Percentiles rank a stretch among this genome's conserved stretches.
Conservation (phyloP, 2,797 vertebrate species). For the Propithecus perrieri region DNA sequence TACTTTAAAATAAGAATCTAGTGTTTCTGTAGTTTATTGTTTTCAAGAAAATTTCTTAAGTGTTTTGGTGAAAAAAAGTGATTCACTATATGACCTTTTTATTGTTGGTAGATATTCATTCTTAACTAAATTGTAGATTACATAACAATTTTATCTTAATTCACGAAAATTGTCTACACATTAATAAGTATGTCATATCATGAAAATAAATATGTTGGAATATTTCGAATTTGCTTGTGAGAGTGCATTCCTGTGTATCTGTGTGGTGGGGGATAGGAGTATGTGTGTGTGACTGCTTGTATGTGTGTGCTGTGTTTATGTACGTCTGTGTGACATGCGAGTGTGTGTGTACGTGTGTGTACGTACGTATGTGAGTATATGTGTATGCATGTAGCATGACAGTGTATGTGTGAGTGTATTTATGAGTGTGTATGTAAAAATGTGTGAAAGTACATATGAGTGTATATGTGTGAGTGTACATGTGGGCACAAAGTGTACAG, state of each 20-base stretch:
- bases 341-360: background rate
- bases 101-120: background rate
- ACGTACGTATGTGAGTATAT: background rate
- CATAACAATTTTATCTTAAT: background rate
- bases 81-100: background rate
- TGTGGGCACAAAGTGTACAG: background rate
- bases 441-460: background rate
- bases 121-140: background rate
- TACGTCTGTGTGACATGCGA: background rate
- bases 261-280: too few species aligned
- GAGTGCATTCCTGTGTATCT: background rate
- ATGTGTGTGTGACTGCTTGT: background rate
- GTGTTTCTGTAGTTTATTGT: constrained; percentile 80
- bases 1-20: constrained; percentile 79
- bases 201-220: background rate
- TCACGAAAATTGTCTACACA: background rate
- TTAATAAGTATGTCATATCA: background rate
- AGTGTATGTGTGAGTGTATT: background rate
- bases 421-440: background rate
- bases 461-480: background rate
- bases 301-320: background rate
- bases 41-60: constrained; percentile 83
- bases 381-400: background rate
- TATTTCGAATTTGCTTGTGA: background rate
- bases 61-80: constrained; percentile 61